Evolutionary conservation across 2,113 vertebrate genomes (phyloP).

Genomic region (Coptodon bakossiorum): DNA sequence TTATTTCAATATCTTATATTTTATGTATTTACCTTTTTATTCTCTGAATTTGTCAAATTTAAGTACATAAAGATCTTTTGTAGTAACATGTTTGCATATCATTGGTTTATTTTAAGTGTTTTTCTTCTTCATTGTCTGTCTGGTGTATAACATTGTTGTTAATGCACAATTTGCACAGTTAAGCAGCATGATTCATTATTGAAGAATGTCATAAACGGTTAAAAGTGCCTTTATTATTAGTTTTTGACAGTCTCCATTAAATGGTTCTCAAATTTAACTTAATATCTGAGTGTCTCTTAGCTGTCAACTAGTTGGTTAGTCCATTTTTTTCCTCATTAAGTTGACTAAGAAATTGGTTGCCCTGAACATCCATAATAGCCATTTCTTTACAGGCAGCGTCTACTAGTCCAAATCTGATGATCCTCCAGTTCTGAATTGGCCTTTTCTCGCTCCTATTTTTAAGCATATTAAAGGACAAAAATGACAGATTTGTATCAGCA

Average conservation of each 20-base stretch:
- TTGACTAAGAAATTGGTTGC: not conserved
- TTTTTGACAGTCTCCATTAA: accelerated
- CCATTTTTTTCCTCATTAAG: not conserved
- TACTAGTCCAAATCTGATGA: not conserved
- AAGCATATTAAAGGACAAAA: not conserved
- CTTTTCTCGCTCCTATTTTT: not conserved
- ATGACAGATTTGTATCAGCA: not conserved
- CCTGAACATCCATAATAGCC: not conserved
- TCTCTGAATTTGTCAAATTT: accelerated
- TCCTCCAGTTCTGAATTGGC: not conserved
- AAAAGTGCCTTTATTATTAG: accelerated
- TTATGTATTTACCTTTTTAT: not conserved
- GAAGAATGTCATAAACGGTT: accelerated
- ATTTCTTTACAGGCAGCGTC: accelerated
- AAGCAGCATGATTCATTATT: not conserved
- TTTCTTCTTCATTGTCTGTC: not conserved
- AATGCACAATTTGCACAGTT: not conserved
- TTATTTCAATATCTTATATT: not conserved
- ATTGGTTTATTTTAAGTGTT: not conserved
- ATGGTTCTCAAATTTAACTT: not conserved
- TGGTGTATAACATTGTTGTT: not conserved
- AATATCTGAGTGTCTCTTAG: not conserved
- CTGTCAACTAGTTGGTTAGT: not conserved
- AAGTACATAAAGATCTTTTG: not conserved
- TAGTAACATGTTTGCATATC: not conserved